These are phyloP conservation scores for Distichodus sexfasciatus DNA, from an alignment of 2,797 vertebrate species.

Conservation along the genomic window DNA sequence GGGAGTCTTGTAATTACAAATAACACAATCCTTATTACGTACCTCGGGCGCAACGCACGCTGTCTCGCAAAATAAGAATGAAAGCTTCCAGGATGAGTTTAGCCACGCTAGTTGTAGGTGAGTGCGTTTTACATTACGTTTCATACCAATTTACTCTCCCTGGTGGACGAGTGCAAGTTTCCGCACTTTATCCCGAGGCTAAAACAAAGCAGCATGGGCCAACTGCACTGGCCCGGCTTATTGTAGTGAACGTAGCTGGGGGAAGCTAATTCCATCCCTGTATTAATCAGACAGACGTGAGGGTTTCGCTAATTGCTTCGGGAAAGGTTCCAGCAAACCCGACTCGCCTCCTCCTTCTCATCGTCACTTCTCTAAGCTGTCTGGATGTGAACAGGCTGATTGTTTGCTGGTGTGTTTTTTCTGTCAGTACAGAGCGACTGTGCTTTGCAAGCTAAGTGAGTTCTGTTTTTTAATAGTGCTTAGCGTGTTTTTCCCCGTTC, in stretches of 20 bases:
- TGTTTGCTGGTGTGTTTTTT: neutral
- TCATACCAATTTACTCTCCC: constrained; percentile 3
- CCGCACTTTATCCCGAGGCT: neutral
- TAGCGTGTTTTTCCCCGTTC: too few species aligned
- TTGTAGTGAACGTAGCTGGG: constrained; percentile 12
- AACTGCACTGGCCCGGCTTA: neutral
- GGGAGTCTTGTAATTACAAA: neutral
- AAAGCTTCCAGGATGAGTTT: neutral
- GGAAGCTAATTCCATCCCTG: constrained; percentile 61
- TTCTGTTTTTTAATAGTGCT: too few species aligned
- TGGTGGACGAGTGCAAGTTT: neutral
- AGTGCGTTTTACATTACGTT: neutral
- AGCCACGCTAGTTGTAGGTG: neutral
- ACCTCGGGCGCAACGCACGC: neutral
- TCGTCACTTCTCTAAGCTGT: constrained; percentile 4
- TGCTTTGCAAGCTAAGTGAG: too few species aligned
- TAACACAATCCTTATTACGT: neutral
- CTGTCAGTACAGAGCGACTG: neutral
- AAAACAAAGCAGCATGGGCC: neutral
- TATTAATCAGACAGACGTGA: constrained; percentile 74
- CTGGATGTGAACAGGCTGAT: constrained; percentile 5
- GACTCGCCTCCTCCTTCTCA: constrained; percentile 20
- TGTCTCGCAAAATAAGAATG: neutral
- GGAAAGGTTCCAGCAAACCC: constrained; percentile 66
- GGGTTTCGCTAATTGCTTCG: constrained; percentile 70